These are phyloP conservation scores for Megaptera novaeangliae DNA, from an alignment of 2,113 vertebrate species.

Conservation along the genomic window DNA sequence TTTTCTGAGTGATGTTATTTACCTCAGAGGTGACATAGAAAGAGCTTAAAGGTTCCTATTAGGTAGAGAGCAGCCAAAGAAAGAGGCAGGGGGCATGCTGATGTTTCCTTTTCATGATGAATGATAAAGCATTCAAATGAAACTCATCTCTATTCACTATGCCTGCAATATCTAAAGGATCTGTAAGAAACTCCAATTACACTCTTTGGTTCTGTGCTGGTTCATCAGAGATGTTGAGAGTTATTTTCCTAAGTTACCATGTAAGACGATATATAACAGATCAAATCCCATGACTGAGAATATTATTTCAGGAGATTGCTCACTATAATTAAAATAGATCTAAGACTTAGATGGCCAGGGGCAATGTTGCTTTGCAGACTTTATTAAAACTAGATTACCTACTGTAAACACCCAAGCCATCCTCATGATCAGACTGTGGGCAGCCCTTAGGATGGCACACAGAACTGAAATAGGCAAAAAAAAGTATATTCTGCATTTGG, in stretches of 20 bases:
- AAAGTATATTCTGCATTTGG: background rate
- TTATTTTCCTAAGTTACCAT: background rate
- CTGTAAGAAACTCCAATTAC: background rate
- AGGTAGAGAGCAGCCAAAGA: background rate
- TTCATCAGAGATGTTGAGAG: background rate
- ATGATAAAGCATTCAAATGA: background rate
- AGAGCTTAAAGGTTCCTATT: background rate
- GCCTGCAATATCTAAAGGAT: background rate
- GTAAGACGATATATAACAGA: background rate
- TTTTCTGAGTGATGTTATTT: conserved; percentile 46
- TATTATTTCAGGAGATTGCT: conserved; percentile 14
- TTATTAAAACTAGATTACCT: background rate
- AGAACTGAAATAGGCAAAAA: background rate
- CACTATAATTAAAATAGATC: background rate
- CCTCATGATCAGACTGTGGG: background rate
- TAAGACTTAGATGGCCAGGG: background rate
- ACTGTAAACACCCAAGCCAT: background rate
- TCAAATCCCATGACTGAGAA: background rate
- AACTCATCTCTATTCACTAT: background rate
- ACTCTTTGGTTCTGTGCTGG: background rate
- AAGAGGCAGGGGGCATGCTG: background rate
- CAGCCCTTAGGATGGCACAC: background rate
- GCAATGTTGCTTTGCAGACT: conserved; percentile 5
- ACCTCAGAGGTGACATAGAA: conserved; percentile 27
- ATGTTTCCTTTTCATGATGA: conserved; percentile 18